These are phyloP conservation scores for Todiramphus saurophagus DNA, from an alignment of 2,113 vertebrate genomes.

Conservation along the genomic window DNA sequence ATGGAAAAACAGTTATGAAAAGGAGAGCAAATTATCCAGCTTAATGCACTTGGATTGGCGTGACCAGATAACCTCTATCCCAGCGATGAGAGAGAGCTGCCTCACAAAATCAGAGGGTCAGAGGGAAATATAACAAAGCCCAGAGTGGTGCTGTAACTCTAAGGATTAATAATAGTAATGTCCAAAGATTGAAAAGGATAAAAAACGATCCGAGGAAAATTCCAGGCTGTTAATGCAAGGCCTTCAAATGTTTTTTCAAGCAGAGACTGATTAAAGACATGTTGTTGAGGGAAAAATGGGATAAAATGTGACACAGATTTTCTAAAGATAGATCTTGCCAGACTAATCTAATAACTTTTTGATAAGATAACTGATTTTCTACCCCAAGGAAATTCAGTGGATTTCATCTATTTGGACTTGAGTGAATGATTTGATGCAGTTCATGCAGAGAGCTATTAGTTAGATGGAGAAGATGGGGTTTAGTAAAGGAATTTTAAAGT, in stretches of 20 bases:
- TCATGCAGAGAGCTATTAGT: not conserved
- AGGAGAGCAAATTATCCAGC: not conserved
- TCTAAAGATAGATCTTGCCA: constrained; percentile 61
- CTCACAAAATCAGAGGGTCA: not conserved
- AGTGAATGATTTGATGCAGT: not conserved
- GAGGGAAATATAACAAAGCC: constrained; percentile 22
- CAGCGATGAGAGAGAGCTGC: not conserved
- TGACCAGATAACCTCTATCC: not conserved
- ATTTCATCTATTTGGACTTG: constrained; percentile 7
- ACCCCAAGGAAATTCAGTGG: constrained; percentile 38
- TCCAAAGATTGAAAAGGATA: constrained; percentile 8
- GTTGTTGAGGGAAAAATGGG: constrained; percentile 44
- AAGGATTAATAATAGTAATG: constrained; percentile 15
- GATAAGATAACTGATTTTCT: constrained; percentile 51
- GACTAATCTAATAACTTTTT: constrained; percentile 58
- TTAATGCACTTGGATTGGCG: constrained; percentile 13
- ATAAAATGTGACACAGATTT: constrained; percentile 62
- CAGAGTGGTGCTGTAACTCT: not conserved
- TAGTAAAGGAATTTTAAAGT: not conserved
- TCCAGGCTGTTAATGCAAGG: constrained; percentile 29
- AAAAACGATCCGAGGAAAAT: constrained; percentile 43
- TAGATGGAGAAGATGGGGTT: not conserved
- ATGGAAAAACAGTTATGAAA: not conserved
- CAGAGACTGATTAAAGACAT: constrained; percentile 49
- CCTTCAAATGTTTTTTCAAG: constrained; percentile 33